A percentile compares a stretch with the other conserved stretches of the same genome.
Evolutionary conservation across 1,140 invertebrate species (phyloP).

Genomic region (Atta texana): DNA sequence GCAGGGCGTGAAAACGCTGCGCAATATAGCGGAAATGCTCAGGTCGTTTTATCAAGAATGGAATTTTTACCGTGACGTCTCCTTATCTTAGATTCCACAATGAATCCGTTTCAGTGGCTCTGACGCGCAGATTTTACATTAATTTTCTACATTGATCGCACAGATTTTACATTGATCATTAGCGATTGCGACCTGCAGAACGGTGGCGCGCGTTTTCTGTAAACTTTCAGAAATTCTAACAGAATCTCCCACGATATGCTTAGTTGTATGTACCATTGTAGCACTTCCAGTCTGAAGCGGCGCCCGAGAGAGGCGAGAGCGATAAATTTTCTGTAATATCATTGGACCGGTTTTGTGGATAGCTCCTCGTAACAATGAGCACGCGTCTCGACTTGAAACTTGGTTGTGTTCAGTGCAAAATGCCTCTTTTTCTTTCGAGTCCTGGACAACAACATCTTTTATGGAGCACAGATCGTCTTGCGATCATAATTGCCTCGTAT

Average conservation of each 20-base stretch:
- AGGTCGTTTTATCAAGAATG: slow-evolving; percentile 1
- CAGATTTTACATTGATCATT: slow-evolving; percentile 8
- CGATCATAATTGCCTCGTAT: slow-evolving; percentile 2
- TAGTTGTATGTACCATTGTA: slow-evolving; percentile 12
- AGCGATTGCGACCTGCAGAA: not conserved
- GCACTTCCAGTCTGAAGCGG: slow-evolving; percentile 9
- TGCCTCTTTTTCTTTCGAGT: slow-evolving; percentile 32
- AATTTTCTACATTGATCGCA: slow-evolving; percentile 37
- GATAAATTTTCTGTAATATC: slow-evolving; percentile 65
- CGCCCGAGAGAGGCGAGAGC: slow-evolving; percentile 5
- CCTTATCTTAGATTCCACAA: slow-evolving; percentile 35
- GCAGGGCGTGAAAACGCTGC: slow-evolving; percentile 15
- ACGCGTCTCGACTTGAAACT: not conserved
- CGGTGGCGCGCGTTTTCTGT: slow-evolving; percentile 9
- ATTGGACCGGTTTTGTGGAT: slow-evolving; percentile 60
- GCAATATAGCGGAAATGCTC: slow-evolving; percentile 11
- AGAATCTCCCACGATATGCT: slow-evolving; percentile 11
- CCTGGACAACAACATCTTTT: not conserved
- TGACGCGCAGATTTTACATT: slow-evolving; percentile 1
- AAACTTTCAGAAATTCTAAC: slow-evolving; percentile 2
- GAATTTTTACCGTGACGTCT: slow-evolving; percentile 34
- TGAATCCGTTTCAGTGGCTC: not conserved
- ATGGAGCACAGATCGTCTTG: not conserved
- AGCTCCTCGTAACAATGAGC: slow-evolving; percentile 52
- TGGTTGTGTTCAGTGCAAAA: slow-evolving; percentile 15